Base-by-base conservation (phyloP, 2,888 invertebrate genomes). In the Podotricha telesiphe region DNA sequence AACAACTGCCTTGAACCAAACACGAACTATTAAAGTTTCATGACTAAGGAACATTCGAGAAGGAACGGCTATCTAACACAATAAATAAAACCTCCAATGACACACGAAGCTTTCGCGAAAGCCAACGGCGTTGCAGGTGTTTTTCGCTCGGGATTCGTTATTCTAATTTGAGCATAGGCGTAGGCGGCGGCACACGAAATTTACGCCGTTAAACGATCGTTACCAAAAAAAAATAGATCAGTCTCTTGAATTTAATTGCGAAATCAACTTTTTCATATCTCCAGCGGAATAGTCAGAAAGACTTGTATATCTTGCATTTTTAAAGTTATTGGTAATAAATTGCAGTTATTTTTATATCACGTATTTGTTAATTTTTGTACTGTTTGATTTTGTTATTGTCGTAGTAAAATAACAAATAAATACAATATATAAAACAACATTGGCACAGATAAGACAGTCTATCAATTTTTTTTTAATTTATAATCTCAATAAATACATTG, bases 1-100 rank as follows among this genome's bases (percentile, higher is more conserved):
- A 76, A 69, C 77, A 79, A 80, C 81, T 83, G 84, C 91, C 91
- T 91, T 91, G 92, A 92, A 91, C 91, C 73, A 84, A 86, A 82
- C 83, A 84, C 87, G 84, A 83, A 86, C 85, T 87, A 89, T 87
- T 88, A 89, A 80, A 83, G 83, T 84, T 83, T 85, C 65, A 70
- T 73, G 76, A 85, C 82, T 83, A 83, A 74, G 76, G 82, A 84
- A 84, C 76, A 70, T 85, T 85, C 79, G 82, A 82, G 71, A 69
- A 74, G 68, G 56, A 68, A 69, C 55, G 50, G 65, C 59, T 68
- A 65, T 64, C 22, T 34, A 19, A 68, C 51, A 61, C 19, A 34
- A 59, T n/a, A n/a, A 47, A 22, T 6, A 61, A 74, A 70, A 68
- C 65, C 67, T 70, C 37, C 65, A 67, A 28, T 71, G 72, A 72